Evolutionary conservation across 1,140 invertebrate genomes (phyloP).

Genomic region (Microvelia longipes): DNA sequence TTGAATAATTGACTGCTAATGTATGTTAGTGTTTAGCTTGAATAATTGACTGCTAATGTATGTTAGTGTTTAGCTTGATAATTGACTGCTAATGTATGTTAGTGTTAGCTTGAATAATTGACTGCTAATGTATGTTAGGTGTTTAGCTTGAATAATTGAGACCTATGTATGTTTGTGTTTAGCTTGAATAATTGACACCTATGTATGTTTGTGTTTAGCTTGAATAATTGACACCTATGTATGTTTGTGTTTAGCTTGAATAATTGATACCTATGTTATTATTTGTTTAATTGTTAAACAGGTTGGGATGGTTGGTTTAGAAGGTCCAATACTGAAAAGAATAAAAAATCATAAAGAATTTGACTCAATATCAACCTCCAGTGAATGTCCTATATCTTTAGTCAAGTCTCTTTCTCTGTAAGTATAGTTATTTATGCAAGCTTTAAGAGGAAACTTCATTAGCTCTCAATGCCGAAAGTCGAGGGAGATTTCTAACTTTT

Average conservation of each 20-base stretch:
- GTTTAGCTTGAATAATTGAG: slow-evolving; percentile 34
- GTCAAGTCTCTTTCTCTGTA: background rate
- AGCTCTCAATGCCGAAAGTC: too few species aligned
- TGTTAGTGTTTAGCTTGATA: slow-evolving; percentile 37
- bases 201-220: slow-evolving; percentile 35
- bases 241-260: too few species aligned
- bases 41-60: slow-evolving; percentile 24
- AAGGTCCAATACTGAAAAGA: background rate
- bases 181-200: slow-evolving; percentile 31
- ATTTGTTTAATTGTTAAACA: slow-evolving; percentile 24
- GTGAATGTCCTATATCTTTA: background rate
- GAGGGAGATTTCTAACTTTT: too few species aligned
- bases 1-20: slow-evolving; percentile 8
- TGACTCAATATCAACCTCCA: background rate
- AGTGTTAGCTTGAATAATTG: slow-evolving; percentile 36
- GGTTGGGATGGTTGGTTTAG: background rate
- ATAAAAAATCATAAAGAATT: background rate
- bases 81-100: slow-evolving; percentile 22
- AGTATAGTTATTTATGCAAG: too few species aligned
- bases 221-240: slow-evolving; percentile 25
- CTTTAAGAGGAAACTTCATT: too few species aligned
- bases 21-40: slow-evolving; percentile 36
- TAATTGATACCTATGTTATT: slow-evolving; percentile 22
- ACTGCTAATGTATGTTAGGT: slow-evolving; percentile 29
- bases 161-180: slow-evolving; percentile 31